Evolutionary conservation across 1,140 invertebrate genomes (phyloP).

Genomic region (Drosophila lacteicornis): DNA sequence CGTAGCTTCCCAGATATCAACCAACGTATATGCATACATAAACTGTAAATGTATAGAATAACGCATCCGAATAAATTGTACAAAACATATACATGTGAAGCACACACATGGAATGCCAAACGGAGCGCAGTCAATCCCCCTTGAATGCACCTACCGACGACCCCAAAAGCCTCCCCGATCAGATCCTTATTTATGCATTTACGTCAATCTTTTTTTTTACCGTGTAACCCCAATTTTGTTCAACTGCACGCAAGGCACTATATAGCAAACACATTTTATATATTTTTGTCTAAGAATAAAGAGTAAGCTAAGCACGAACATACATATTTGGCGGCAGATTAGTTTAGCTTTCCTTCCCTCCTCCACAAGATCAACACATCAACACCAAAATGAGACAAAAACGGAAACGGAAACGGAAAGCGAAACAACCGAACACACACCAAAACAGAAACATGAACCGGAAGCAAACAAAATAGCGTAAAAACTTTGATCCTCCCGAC

Average conservation of each 20-base stretch:
- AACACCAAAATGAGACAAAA: slow-evolving; percentile 23
- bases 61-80: slow-evolving; percentile 47
- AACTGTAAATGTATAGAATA: slow-evolving; percentile 47
- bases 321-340: slow-evolving; percentile 26
- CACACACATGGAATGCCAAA: slow-evolving; percentile 2
- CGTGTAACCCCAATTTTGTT: slow-evolving; percentile 2
- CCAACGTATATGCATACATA: slow-evolving; percentile 26
- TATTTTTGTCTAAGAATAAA: slow-evolving; percentile 34
- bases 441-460: slow-evolving; percentile 35
- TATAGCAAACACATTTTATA: slow-evolving; percentile 40
- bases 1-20: slow-evolving; percentile 21
- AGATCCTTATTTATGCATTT: slow-evolving; percentile 32
- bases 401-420: slow-evolving; percentile 21
- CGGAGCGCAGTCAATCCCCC: neutral
- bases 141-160: slow-evolving; percentile 5
- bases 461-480: slow-evolving; percentile 66
- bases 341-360: slow-evolving; percentile 16
- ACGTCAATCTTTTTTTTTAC: slow-evolving; percentile 22
- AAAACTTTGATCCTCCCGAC: slow-evolving; percentile 70
- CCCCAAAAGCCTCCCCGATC: neutral
- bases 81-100: slow-evolving; percentile 23
- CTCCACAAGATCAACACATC: slow-evolving; percentile 1
- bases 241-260: slow-evolving; percentile 24
- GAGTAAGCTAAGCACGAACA: slow-evolving; percentile 14
- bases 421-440: slow-evolving; percentile 36